These are phyloP conservation scores for Ecliptopera silaceata DNA, from an alignment of 2,888 invertebrate genomes.

Conservation along the genomic window DNA sequence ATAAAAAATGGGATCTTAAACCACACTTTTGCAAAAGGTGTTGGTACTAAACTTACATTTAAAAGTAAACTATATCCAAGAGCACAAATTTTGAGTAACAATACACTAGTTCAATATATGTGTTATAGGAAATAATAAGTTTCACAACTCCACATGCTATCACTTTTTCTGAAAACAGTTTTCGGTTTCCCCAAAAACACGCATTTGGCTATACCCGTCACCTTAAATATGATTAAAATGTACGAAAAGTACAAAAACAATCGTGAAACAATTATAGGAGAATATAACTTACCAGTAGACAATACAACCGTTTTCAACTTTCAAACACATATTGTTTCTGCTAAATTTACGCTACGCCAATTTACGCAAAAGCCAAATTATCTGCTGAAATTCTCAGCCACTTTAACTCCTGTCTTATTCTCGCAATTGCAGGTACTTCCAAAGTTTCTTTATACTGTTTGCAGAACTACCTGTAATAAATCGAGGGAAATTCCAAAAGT, in stretches of 20 bases:
- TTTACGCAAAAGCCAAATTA: slow-evolving; percentile 1
- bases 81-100: too few species aligned
- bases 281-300: neutral
- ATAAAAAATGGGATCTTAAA: too few species aligned
- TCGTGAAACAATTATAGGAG: neutral
- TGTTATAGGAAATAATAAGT: too few species aligned
- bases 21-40: too few species aligned
- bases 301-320: neutral
- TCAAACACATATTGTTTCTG: neutral
- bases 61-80: too few species aligned
- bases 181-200: too few species aligned
- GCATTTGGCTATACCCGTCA: too few species aligned
- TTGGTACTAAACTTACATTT: too few species aligned
- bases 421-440: slow-evolving; percentile 18
- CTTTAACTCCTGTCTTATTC: slow-evolving; percentile 10
- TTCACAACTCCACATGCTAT: too few species aligned
- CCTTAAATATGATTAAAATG: too few species aligned
- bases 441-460: slow-evolving; percentile 45
- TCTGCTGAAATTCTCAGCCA: neutral
- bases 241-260: neutral
- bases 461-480: slow-evolving; percentile 50
- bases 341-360: slow-evolving; percentile 2
- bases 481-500: slow-evolving; percentile 52
- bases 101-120: too few species aligned
- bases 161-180: too few species aligned